Base-by-base conservation (phyloP, 1,140 invertebrate species). In the Hypothenemus hampei region DNA sequence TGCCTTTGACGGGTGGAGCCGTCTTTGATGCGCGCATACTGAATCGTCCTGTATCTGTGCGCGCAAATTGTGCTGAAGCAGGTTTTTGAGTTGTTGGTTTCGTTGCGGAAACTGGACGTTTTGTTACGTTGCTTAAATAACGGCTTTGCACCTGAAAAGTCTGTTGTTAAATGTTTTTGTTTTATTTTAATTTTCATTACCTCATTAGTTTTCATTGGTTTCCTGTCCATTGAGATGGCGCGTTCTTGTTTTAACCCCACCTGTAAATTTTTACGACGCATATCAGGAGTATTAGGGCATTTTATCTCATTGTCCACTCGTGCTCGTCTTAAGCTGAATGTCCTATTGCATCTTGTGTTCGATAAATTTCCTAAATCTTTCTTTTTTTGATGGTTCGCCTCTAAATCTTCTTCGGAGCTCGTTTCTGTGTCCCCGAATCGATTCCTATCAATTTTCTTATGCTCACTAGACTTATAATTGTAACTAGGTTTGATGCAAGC, bases 11-110 rank as follows among this genome's bases (percentile, higher is more conserved):
- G 43, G n/a, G 13, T 16, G 43, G 48, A 7, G 59, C 39, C 2
- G 64, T 59, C 55, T 67, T 67, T 54, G 75, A 72, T 5, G 72
- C 65, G 62, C 81, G 71, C 64, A 84, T 76, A 69, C 83, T 85
- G 63, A 80, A 79, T 59, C 83, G 68, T n/a, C 81, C 82, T 59
- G 77, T 78, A 66, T 86, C 83, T 31, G 74, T 78, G 49, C 83
- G 70, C 3, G 75, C 73, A 62, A 84, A 79, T n/a, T n/a, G n/a
- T n/a, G n/a, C n/a, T 18, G 72, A 68, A 56, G 36, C 20, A 20
- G 68, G 67, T 8, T 69, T 60, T 58, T 72, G 72, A 21, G 62
- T 41, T 4, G 58, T 46, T 52, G 7, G 49, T 13, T 45, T 49
- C 2, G 59, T 8, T 3, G 33, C 21, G 6, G 53, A 54, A 13